Evolutionary conservation across 2,797 vertebrate species (phyloP).

Genomic region (Enoplosus armatus): DNA sequence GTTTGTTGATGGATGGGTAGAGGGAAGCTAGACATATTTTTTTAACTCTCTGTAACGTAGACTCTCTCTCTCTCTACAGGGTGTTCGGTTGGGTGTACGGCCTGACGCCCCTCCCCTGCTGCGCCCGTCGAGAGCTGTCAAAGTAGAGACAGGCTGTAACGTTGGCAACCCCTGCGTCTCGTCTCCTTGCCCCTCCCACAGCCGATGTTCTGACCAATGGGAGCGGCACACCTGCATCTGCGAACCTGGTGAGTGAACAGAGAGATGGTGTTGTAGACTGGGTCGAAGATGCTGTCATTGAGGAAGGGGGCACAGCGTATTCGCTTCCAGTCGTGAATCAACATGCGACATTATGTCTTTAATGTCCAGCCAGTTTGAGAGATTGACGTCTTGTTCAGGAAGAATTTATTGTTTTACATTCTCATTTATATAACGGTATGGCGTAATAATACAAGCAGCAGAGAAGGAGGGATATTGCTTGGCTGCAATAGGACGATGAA

Average conservation of each 20-base stretch:
- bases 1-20: slow-evolving; percentile 10
- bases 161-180: slow-evolving; percentile 90
- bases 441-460: background rate
- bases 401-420: background rate
- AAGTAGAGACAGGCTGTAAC: slow-evolving; percentile 92
- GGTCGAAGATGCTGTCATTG: background rate
- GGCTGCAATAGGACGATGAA: background rate
- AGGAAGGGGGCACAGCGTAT: background rate
- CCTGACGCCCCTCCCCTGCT: slow-evolving; percentile 87
- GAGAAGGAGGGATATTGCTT: background rate
- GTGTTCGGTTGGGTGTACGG: slow-evolving; percentile 92
- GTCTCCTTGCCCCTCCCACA: slow-evolving; percentile 91
- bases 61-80: slow-evolving; percentile 79
- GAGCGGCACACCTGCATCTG: slow-evolving; percentile 92
- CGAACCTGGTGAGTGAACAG: slow-evolving; percentile 87
- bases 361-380: background rate
- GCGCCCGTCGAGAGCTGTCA: slow-evolving; percentile 88
- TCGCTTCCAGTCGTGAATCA: background rate
- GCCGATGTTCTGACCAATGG: slow-evolving; percentile 93
- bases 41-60: background rate
- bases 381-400: background rate
- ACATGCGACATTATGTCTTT: background rate
- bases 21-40: slow-evolving; percentile 5
- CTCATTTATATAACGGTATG: background rate
- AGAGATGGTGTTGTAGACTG: background rate